Evolutionary conservation across 2,888 invertebrate species (phyloP).

Genomic region (Nomada ruficornis): DNA sequence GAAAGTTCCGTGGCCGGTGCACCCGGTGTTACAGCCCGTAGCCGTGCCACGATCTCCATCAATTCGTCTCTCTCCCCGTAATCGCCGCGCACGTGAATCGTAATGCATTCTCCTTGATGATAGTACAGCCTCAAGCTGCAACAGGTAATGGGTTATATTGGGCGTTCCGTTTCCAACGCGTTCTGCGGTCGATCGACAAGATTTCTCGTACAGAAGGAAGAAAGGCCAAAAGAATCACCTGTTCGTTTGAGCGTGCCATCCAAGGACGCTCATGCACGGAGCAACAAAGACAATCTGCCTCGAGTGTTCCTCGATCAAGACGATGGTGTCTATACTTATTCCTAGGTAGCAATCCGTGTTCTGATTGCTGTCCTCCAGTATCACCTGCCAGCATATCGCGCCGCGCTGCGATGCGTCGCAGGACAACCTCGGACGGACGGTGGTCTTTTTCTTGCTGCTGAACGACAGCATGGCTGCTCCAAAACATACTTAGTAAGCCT

Average conservation of each 20-base stretch:
- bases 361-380: conserved; percentile 89
- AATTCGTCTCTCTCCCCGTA: conserved; percentile 89
- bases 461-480: conserved; percentile 90
- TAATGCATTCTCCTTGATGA: conserved; percentile 97
- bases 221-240: conserved; percentile 81
- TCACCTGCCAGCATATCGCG: conserved; percentile 93
- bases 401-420: conserved; percentile 91
- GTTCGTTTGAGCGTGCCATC: conserved; percentile 88
- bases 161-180: background rate
- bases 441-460: conserved; percentile 91
- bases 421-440: conserved; percentile 89
- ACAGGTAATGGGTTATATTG: conserved; percentile 1
- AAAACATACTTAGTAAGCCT: background rate
- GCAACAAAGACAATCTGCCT: conserved; percentile 94
- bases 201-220: background rate
- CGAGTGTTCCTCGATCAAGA: conserved; percentile 93
- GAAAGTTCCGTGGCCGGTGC: conserved; percentile 92
- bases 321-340: conserved; percentile 94
- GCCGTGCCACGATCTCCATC: conserved; percentile 91
- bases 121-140: conserved; percentile 92
- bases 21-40: conserved; percentile 92
- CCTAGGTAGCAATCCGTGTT: conserved; percentile 92
- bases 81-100: conserved; percentile 90
- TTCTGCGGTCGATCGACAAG: too few species aligned
- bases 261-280: conserved; percentile 92